Evolutionary conservation across 2,113 vertebrate species (phyloP), one percentile per base, ranked within the genome.

Genomic region (Sprattus sprattus): DNA sequence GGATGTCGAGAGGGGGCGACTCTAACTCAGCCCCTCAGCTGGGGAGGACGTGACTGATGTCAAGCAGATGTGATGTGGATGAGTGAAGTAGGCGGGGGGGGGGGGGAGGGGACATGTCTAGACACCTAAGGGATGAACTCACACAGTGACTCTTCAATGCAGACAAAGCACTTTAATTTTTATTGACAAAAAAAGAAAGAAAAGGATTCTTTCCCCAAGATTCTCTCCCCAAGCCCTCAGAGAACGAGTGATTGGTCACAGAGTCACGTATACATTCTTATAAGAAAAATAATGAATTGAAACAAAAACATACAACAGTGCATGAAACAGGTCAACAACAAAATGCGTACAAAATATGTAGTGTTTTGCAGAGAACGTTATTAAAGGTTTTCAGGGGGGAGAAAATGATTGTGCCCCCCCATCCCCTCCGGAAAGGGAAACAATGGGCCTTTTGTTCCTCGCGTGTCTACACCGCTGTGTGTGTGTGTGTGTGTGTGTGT

Each of bases 121-220:
- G 85, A 86, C 57, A 46, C 81, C 81, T 57, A 81, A 28, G 49
- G 28, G 81, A 80, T 45, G 22, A 54, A 82, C 46, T 50, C 57
- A 88, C 47, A 60, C 82, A 11, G 54, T 49, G 57, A 71, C 64
- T 25, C 64, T 32, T 71, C 10, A 8, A 71, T 32, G 64, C 85
- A 71, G 32, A 86, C 80, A 84, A 88, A 87, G 87, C 87, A 83
- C 83, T 89, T 89, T 86, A 86, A 86, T 89, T 85, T 83, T 89
- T 83, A 85, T 47, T 83, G 71, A 88, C 81, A 60, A 71, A 82
- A 82, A 75, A 64, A 60, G 54, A 25, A n/a, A 52, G 71, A 45
- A 82, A 88, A 46, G 39, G 80, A n/a, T n/a, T n/a, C n/a, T n/a
- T n/a, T n/a, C n/a, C n/a, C n/a, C n/a, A n/a, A n/a, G 39, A 86